Conservation (phyloP, 2,113 vertebrate genomes). For the Cranoglanis bouderius region DNA sequence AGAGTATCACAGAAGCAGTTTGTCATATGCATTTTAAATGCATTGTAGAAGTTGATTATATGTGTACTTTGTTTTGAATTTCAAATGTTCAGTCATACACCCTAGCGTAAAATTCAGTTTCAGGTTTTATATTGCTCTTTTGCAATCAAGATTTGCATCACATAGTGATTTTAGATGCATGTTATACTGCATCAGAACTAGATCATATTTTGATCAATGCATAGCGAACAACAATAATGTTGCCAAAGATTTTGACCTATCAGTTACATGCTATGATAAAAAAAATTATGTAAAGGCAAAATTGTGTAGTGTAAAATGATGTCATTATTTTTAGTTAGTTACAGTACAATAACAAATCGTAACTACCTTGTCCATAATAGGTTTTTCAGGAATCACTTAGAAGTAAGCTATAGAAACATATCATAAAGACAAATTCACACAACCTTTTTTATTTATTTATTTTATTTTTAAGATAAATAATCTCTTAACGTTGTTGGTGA, state of each 20-base stretch:
- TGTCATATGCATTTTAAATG: neutral
- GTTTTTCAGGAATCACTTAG: neutral
- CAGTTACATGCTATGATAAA: neutral
- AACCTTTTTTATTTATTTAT: fast-evolving
- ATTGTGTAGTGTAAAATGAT: neutral
- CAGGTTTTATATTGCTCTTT: neutral
- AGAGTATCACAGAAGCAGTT: neutral
- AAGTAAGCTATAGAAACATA: neutral
- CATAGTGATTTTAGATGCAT: neutral
- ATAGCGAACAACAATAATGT: neutral
- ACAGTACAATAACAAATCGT: neutral
- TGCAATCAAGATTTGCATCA: neutral
- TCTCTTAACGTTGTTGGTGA: neutral
- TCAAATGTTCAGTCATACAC: neutral
- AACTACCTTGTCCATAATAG: neutral
- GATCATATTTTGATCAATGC: neutral
- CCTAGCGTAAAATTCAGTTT: neutral
- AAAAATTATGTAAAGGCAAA: neutral
- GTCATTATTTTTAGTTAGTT: neutral
- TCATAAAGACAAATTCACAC: neutral
- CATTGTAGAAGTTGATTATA: neutral
- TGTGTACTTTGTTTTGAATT: neutral
- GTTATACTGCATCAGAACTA: neutral
- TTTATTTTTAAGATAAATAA: neutral
- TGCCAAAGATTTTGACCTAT: neutral